phyloP scores from a whole-genome alignment of 2,888 invertebrate genomes.

The Cacoxenus indagator region DNA sequence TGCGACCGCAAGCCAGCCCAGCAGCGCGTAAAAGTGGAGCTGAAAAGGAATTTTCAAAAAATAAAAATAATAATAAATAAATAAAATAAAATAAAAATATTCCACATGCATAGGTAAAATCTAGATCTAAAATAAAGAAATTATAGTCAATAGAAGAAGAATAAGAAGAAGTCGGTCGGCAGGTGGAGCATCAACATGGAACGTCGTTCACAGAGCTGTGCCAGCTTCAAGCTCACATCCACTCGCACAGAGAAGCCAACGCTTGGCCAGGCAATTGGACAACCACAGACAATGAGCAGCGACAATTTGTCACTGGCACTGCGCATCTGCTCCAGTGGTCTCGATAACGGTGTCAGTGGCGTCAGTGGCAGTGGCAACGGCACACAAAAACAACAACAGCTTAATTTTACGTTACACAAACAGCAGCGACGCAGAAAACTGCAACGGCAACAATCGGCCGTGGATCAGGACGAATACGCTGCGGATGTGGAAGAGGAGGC shows the following conservation, averaged over 20 bases:
- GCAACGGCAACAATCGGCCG: constrained; percentile 53
- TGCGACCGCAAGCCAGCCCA: constrained; percentile 13
- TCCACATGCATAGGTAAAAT: too few species aligned
- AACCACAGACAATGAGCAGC: constrained; percentile 31
- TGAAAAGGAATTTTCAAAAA: neutral
- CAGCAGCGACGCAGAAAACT: constrained; percentile 50
- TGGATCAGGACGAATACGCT: constrained; percentile 53
- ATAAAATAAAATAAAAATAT: too few species aligned
- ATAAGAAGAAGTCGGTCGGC: too few species aligned
- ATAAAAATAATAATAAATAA: neutral
- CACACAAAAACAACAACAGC: neutral
- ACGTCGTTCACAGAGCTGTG: constrained; percentile 55
- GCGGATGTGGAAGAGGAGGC: constrained; percentile 61
- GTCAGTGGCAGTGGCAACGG: constrained; percentile 14
- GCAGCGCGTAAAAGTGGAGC: neutral
- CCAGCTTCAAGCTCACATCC: constrained; percentile 42
- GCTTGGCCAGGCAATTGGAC: neutral
- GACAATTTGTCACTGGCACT: constrained; percentile 43
- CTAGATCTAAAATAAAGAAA: too few species aligned
- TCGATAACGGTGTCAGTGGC: too few species aligned
- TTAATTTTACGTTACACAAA: constrained; percentile 34
- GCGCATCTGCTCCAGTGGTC: neutral
- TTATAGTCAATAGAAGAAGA: too few species aligned
- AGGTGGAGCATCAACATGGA: too few species aligned
- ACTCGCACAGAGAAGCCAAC: neutral